Conservation (phyloP, 1,140 invertebrate species). For the Drosophila trapezifrons region DNA sequence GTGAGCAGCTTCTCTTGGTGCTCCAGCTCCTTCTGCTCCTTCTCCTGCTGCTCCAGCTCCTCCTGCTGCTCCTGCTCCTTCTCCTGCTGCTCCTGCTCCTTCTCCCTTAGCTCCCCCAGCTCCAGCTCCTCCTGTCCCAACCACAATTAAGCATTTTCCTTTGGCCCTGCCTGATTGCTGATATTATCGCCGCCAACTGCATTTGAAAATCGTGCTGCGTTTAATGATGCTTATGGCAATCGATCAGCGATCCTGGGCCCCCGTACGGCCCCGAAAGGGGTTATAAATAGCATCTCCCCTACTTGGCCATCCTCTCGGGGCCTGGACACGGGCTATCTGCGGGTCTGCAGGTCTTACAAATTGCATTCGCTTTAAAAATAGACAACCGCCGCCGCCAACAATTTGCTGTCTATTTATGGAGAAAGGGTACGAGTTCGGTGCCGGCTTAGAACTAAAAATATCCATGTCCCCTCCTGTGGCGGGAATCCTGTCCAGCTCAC, state of each 20-base stretch:
- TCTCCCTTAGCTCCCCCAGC: not conserved
- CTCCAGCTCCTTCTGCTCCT: not conserved
- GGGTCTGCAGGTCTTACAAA: slow-evolving; percentile 48
- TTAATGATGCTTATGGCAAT: slow-evolving; percentile 59
- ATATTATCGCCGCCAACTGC: slow-evolving; percentile 47
- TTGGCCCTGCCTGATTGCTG: slow-evolving; percentile 52
- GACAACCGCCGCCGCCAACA: slow-evolving; percentile 34
- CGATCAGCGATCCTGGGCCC: slow-evolving; percentile 49
- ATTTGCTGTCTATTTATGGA: slow-evolving; percentile 61
- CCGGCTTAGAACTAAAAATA: slow-evolving; percentile 59
- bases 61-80: not conserved
- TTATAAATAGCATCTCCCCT: slow-evolving; percentile 34
- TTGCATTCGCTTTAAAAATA: slow-evolving; percentile 60
- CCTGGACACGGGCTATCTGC: not conserved
- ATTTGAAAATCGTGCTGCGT: slow-evolving; percentile 63
- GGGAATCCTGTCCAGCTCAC: slow-evolving; percentile 38
- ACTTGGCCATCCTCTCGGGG: slow-evolving; percentile 11
- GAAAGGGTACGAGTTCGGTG: slow-evolving; percentile 32
- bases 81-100: not conserved
- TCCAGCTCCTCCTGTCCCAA: slow-evolving; percentile 5
- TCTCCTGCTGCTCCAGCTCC: not conserved
- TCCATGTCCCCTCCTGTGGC: not conserved
- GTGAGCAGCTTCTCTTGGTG: not conserved
- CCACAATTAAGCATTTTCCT: slow-evolving; percentile 59
- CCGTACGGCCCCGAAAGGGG: not conserved